A percentile compares a stretch with the other conserved stretches of the same genome.
These are phyloP conservation scores for Odocoileus virginianus DNA, from an alignment of 2,113 vertebrate genomes.

Conservation along the genomic window DNA sequence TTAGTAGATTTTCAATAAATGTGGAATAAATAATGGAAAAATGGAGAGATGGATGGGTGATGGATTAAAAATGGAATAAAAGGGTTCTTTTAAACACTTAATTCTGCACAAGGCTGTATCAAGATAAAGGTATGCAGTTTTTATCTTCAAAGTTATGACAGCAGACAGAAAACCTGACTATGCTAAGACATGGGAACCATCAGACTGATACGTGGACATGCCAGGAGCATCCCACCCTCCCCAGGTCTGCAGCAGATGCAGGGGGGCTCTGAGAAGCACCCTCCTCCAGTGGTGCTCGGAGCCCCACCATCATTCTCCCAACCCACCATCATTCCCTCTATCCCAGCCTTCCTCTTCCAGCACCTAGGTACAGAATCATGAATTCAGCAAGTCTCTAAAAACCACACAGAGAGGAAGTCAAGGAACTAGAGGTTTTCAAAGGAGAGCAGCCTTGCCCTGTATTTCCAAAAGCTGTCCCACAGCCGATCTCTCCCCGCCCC, in stretches of 20 bases:
- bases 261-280: neutral
- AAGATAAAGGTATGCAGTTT: neutral
- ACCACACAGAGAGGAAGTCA: constrained; percentile 1
- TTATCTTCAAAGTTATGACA: neutral
- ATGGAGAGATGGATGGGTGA: neutral
- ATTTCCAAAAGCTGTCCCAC: neutral
- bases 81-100: neutral
- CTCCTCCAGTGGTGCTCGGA: neutral
- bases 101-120: neutral
- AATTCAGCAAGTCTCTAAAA: constrained; percentile 15
- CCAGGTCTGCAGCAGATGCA: neutral
- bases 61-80: neutral
- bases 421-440: neutral
- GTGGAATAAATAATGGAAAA: neutral
- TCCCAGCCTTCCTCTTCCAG: neutral
- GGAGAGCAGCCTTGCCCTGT: neutral
- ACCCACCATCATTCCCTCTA: neutral
- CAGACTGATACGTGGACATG: neutral
- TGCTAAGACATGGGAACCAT: neutral
- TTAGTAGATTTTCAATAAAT: neutral
- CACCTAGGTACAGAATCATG: neutral
- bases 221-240: neutral
- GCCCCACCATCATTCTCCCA: neutral
- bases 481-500: neutral
- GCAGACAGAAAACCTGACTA: neutral